Percentiles rank a stretch among this genome's conserved stretches.
These are phyloP conservation scores for Kuschelorhynchus macadamiae DNA, from an alignment of 2,888 invertebrate genomes.

Conservation along the genomic window DNA sequence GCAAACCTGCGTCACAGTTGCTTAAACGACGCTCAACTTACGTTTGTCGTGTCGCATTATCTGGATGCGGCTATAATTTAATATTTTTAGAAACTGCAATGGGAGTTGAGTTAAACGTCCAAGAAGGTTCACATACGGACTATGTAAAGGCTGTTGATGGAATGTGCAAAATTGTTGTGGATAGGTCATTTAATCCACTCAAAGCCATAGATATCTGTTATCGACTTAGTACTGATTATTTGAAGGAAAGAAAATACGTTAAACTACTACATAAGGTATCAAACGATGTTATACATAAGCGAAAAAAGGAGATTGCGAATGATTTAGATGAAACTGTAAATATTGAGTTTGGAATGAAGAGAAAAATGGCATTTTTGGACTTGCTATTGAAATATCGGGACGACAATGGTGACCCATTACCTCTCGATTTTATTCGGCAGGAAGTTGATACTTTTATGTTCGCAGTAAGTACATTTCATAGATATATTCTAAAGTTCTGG, in stretches of 20 bases:
- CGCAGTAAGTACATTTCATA: slow-evolving; percentile 71
- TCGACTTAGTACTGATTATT: slow-evolving; percentile 73
- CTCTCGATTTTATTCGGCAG: slow-evolving; percentile 75
- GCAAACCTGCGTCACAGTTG: no score
- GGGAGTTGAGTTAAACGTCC: slow-evolving; percentile 71
- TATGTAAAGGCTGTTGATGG: slow-evolving; percentile 81
- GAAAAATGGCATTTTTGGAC: slow-evolving; percentile 79
- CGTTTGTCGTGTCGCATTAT: no score
- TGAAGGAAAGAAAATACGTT: slow-evolving; percentile 68
- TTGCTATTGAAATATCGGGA: slow-evolving; percentile 72
- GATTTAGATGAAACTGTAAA: slow-evolving; percentile 15
- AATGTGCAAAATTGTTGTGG: slow-evolving; percentile 61
- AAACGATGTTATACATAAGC: slow-evolving; percentile 69
- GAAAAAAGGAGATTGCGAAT: slow-evolving; percentile 39
- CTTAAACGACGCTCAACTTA: no score
- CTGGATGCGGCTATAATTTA: no score
- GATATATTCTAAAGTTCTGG: no score
- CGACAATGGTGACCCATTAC: slow-evolving; percentile 72
- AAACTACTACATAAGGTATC: slow-evolving; percentile 71
- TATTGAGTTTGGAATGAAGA: slow-evolving; percentile 64
- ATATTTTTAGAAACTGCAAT: not conserved
- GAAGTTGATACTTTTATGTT: slow-evolving; percentile 85
- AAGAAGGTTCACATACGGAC: slow-evolving; percentile 76
- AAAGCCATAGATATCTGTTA: slow-evolving; percentile 69
- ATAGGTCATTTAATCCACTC: slow-evolving; percentile 67